Conservation (phyloP, 2,797 vertebrate species). For the Argyrosomus regius region DNA sequence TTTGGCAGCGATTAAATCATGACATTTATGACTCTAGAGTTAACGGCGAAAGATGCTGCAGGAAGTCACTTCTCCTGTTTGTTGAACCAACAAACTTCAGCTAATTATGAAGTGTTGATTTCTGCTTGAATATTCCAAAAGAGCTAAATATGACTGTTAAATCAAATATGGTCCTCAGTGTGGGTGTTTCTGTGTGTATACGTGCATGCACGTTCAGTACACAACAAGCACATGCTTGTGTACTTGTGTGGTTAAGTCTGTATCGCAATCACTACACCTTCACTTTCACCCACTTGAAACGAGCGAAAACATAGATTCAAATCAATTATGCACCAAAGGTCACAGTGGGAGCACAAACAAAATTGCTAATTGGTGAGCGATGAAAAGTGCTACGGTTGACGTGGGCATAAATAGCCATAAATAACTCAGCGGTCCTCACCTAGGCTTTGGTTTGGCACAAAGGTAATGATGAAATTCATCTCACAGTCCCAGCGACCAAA, state of each 20-base stretch:
- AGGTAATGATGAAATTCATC: conserved; percentile 41
- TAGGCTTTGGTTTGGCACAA: conserved; percentile 31
- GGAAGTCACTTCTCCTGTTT: background rate
- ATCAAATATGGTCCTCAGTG: background rate
- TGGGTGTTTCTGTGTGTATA: conserved; percentile 17
- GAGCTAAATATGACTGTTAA: background rate
- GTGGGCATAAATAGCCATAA: conserved; percentile 39
- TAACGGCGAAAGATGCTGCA: background rate
- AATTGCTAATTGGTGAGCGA: conserved; percentile 62
- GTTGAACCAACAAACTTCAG: background rate
- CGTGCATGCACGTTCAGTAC: background rate
- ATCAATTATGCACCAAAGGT: conserved; percentile 55
- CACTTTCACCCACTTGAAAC: conserved; percentile 29
- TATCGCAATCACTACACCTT: conserved; percentile 32
- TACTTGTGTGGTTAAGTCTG: conserved; percentile 5
- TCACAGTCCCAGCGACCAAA: conserved; percentile 47
- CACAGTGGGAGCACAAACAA: conserved; percentile 58
- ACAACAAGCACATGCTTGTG: background rate
- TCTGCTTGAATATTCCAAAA: background rate
- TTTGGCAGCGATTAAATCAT: conserved; percentile 24
- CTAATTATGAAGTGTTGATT: conserved; percentile 25
- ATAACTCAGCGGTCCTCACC: conserved; percentile 32
- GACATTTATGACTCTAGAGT: background rate
- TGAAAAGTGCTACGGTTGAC: conserved; percentile 55
- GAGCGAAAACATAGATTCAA: conserved; percentile 26